A percentile compares a stretch with the other conserved stretches of the same genome.
Evolutionary conservation across 1,140 invertebrate genomes (phyloP).

Genomic region (Dermatophagoides farinae): DNA sequence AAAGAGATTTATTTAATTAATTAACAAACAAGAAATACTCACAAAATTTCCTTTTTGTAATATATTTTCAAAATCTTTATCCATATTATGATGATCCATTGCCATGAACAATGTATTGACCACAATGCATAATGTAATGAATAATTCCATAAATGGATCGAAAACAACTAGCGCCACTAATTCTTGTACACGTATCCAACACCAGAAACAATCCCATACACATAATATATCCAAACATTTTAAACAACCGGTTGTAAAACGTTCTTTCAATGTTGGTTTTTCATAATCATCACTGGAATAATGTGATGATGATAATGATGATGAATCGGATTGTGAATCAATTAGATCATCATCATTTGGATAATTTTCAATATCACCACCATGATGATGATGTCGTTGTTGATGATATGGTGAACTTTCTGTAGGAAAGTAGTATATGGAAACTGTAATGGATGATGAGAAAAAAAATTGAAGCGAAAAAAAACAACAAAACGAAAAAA

Average conservation of each 20-base stretch:
- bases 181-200: constrained; percentile 74
- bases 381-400: background rate
- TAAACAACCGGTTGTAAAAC: constrained; percentile 45
- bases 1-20: background rate
- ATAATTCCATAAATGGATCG: constrained; percentile 91
- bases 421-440: constrained; percentile 22
- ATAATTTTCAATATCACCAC: background rate
- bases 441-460: constrained; percentile 20
- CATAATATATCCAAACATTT: constrained; percentile 76
- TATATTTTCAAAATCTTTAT: constrained; percentile 57
- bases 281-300: constrained; percentile 28
- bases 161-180: constrained; percentile 76
- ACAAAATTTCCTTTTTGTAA: constrained; percentile 84
- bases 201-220: constrained; percentile 86
- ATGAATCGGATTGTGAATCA: background rate
- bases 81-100: constrained; percentile 84
- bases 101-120: constrained; percentile 97
- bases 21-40: constrained; percentile 28
- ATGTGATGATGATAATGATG: constrained; percentile 30
- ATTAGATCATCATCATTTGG: background rate
- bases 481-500: background rate
- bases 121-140: constrained; percentile 92
- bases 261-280: constrained; percentile 67
- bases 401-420: constrained; percentile 15
- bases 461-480: background rate